Percentiles rank a stretch among this genome's conserved stretches.
These are phyloP conservation scores for Euspilapteryx auroguttella DNA, from an alignment of 2,888 invertebrate genomes.

Conservation along the genomic window DNA sequence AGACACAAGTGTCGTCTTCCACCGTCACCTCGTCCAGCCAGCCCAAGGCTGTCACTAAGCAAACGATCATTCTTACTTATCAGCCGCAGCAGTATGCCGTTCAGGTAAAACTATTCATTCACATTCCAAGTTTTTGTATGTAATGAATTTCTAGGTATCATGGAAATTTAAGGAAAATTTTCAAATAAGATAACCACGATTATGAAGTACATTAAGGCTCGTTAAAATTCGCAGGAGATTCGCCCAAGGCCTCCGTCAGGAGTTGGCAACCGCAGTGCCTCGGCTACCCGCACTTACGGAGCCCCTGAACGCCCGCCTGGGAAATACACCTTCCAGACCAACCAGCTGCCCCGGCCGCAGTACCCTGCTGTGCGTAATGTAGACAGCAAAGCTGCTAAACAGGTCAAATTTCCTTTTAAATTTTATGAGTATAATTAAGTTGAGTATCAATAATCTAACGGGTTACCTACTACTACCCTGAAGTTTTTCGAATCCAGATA, in stretches of 20 bases:
- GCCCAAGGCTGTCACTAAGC: constrained; percentile 50
- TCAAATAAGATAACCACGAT: no score
- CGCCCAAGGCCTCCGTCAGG: neutral
- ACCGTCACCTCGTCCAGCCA: no score
- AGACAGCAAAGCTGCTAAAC: constrained; percentile 73
- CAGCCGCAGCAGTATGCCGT: constrained; percentile 36
- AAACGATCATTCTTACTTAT: constrained; percentile 51
- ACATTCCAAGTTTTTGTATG: no score
- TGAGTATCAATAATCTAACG: neutral
- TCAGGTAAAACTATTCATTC: constrained; percentile 28
- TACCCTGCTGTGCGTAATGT: constrained; percentile 59
- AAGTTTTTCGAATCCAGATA: no score
- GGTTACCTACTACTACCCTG: no score
- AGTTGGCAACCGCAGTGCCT: constrained; percentile 19
- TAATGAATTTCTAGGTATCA: no score
- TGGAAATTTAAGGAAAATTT: no score
- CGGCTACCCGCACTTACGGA: constrained; percentile 29
- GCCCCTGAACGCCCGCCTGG: constrained; percentile 18
- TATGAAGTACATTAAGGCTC: no score
- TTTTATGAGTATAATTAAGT: neutral
- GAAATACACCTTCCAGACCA: constrained; percentile 63
- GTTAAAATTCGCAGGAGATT: no score
- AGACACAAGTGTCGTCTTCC: no score
- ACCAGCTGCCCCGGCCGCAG: constrained; percentile 76
- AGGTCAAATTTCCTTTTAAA: constrained; percentile 20